Conservation (phyloP, 2,113 vertebrate genomes). For the Archocentrus centrarchus region DNA sequence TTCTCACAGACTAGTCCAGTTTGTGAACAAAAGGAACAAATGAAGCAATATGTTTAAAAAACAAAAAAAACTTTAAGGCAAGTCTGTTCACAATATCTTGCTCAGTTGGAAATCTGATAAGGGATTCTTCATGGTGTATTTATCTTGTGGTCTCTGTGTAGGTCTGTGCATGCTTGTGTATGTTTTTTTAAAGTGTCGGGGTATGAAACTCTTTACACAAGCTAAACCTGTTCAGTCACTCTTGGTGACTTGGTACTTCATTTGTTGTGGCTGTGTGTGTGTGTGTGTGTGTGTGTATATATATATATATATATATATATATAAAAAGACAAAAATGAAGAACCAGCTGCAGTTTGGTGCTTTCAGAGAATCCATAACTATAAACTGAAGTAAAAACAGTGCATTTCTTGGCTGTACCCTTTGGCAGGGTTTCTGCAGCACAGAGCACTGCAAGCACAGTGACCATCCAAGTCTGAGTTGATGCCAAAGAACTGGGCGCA, state of each 20-base stretch:
- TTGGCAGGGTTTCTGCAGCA: neutral
- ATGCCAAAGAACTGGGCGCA: neutral
- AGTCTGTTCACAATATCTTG: neutral
- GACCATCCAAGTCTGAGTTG: neutral
- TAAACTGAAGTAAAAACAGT: conserved; percentile 4
- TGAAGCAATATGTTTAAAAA: neutral
- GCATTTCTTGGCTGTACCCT: neutral
- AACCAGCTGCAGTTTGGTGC: neutral
- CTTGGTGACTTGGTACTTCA: conserved; percentile 26
- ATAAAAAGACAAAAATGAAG: neutral
- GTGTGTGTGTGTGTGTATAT: no score
- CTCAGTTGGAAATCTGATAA: conserved; percentile 16
- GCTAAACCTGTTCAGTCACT: conserved; percentile 71
- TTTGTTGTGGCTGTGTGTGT: conserved; percentile 6
- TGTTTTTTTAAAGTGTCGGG: conserved; percentile 6
- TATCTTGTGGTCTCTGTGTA: neutral
- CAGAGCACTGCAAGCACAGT: neutral
- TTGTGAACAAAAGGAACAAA: neutral
- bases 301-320: no score
- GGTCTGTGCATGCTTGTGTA: neutral
- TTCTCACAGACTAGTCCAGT: neutral
- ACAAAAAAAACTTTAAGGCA: neutral
- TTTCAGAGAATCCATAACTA: neutral
- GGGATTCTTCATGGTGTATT: neutral
- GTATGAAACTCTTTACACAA: conserved; percentile 30